Evolutionary conservation across 1,140 invertebrate genomes (phyloP).

Genomic region (Ceratitis capitata): DNA sequence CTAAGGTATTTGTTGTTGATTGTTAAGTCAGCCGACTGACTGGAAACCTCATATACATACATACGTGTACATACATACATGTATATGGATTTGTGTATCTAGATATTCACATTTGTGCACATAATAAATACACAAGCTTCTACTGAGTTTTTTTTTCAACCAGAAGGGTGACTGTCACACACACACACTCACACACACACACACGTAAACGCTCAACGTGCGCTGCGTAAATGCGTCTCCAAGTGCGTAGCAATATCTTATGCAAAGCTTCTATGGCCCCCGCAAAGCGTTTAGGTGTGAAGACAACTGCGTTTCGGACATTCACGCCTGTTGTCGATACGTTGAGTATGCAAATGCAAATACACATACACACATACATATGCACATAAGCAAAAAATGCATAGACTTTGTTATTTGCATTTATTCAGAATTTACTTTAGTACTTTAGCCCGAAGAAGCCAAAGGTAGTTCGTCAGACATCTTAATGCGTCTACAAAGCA

Average conservation of each 20-base stretch:
- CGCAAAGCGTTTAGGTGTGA: background rate
- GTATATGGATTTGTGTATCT: background rate
- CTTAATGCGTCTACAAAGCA: background rate
- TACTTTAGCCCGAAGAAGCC: no score
- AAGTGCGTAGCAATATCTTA: slow-evolving; percentile 21
- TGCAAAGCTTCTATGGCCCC: background rate
- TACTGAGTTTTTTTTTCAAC: background rate
- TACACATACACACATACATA: no score
- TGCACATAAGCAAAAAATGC: no score
- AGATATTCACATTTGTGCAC: no score
- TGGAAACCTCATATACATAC: background rate
- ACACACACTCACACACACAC: background rate
- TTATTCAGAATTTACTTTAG: no score
- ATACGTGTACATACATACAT: background rate
- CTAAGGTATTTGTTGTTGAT: background rate
- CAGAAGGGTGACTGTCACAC: background rate
- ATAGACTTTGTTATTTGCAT: no score
- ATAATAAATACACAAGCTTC: background rate
- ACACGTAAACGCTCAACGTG: background rate
- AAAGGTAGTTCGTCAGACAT: no score
- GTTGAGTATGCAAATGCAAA: background rate
- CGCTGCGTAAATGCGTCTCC: background rate
- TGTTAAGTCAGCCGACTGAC: background rate
- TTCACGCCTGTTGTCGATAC: background rate
- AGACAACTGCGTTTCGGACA: background rate